These are phyloP conservation scores for Thymelicus acteon DNA, from an alignment of 2,888 invertebrate genomes.

Conservation along the genomic window DNA sequence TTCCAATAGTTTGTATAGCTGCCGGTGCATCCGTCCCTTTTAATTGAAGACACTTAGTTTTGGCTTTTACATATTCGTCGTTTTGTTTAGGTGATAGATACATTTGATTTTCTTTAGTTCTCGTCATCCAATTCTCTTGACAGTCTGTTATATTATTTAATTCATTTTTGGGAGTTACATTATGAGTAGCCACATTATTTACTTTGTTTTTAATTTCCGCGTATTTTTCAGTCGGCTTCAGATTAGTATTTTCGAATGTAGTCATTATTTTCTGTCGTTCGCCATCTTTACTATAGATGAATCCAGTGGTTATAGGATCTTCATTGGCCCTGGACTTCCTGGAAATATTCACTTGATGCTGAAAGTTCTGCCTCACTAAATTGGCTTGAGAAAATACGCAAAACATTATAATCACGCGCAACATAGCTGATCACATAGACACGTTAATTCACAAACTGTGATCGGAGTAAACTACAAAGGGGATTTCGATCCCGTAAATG, in stretches of 20 bases:
- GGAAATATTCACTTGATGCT: conserved; percentile 53
- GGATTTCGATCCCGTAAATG: conserved; percentile 53
- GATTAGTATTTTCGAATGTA: conserved; percentile 41
- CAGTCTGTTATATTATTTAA: neutral
- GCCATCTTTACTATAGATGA: conserved; percentile 54
- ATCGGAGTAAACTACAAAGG: conserved; percentile 61
- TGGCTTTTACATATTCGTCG: conserved; percentile 44
- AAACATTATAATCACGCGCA: conserved; percentile 53
- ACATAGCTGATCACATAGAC: conserved; percentile 56
- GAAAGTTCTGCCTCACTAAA: conserved; percentile 51
- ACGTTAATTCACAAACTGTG: conserved; percentile 49
- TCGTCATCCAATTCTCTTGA: neutral
- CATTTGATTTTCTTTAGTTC: neutral
- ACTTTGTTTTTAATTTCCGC: neutral
- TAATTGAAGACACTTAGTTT: conserved; percentile 13
- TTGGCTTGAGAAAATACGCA: conserved; percentile 55
- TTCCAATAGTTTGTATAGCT: neutral
- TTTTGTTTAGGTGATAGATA: conserved; percentile 11
- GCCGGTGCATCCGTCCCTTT: neutral
- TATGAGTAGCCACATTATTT: neutral
- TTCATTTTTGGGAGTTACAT: neutral
- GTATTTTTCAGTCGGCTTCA: conserved; percentile 21
- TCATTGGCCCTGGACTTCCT: conserved; percentile 55
- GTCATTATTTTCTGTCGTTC: conserved; percentile 48
- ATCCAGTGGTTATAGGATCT: conserved; percentile 51